Evolutionary conservation across 2,888 invertebrate genomes (phyloP), one percentile per base, ranked within the genome.

Genomic region (Stenchaetothrips biformis): DNA sequence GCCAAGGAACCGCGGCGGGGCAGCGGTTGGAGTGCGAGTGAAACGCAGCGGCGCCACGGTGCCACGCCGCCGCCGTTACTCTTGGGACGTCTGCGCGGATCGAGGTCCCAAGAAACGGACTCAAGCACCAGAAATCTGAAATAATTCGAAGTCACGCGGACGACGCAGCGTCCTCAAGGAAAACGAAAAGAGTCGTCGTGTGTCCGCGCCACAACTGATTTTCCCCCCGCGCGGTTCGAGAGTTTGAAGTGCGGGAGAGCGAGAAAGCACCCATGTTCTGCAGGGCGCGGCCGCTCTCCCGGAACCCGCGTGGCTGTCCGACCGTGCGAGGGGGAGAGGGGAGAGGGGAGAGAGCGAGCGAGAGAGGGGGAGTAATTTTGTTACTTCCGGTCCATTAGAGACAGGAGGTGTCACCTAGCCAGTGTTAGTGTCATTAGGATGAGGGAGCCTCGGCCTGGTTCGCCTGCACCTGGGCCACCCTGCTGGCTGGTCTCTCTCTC

Each of bases 331-430:
- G 16, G 53, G 53, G 53, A 9, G 53, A 53, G 53, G 13, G 53
- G 16, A 16, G 6, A 6, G 16, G 53, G 6, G 53, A 53, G 53
- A 53, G 53, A 7, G 53, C 11, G 53, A 7, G 53, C 11, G 53
- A 53, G 53, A 53, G 53, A 53, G 13, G 53, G 1, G 53, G 53
- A 74, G 67, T 74, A 74, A 74, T 74, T 74, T 21, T 74, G 67
- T 74, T 74, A 21, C 67, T 25, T 74, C 25, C 67, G 67, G 67
- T 74, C 67, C 67, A 74, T 74, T 74, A 74, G 67, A 53, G 53
- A 74, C 67, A 74, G 21, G 67, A 74, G 67, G 67, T 74, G 53
- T 37, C 37, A 37, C 2, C 37, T 37, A 37, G 37, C 37, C 37
- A 37, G 37, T 53, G 67, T 74, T 74, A 74, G 67, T 11, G 67